Conservation (phyloP, 2,113 vertebrate genomes). For the rabbit (Oryctolagus cuniculus) region DNA sequence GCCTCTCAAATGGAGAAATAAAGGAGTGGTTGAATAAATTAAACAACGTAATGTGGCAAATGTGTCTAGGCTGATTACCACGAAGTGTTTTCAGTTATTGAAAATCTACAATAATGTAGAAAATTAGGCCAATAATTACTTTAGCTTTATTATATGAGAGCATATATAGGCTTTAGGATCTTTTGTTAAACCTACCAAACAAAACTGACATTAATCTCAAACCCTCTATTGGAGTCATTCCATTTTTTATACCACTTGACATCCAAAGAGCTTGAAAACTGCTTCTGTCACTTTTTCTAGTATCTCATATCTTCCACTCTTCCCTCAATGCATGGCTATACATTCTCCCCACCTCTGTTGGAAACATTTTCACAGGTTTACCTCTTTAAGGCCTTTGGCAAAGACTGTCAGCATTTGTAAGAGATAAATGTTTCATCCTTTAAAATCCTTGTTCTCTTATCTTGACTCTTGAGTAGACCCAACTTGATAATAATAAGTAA, state of each 20-base stretch:
- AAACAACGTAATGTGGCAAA: neutral
- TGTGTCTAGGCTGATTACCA: neutral
- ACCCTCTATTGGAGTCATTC: neutral
- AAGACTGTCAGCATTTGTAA: neutral
- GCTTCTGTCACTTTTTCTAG: neutral
- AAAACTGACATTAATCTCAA: neutral
- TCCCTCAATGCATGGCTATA: neutral
- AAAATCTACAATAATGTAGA: neutral
- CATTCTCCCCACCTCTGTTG: neutral
- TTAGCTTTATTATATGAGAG: neutral
- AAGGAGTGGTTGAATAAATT: neutral
- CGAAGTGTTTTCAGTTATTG: neutral
- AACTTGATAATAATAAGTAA: neutral
- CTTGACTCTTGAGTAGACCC: neutral
- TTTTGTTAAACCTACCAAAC: neutral
- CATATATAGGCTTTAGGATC: neutral
- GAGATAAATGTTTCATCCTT: neutral
- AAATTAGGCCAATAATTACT: neutral
- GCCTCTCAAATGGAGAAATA: neutral
- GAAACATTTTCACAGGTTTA: neutral
- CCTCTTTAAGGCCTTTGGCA: neutral
- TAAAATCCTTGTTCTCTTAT: neutral
- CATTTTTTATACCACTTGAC: no score
- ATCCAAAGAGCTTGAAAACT: neutral
- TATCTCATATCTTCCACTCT: neutral